These are phyloP conservation scores for Polypterus senegalus DNA, from an alignment of 2,113 vertebrate genomes.

Conservation along the genomic window DNA sequence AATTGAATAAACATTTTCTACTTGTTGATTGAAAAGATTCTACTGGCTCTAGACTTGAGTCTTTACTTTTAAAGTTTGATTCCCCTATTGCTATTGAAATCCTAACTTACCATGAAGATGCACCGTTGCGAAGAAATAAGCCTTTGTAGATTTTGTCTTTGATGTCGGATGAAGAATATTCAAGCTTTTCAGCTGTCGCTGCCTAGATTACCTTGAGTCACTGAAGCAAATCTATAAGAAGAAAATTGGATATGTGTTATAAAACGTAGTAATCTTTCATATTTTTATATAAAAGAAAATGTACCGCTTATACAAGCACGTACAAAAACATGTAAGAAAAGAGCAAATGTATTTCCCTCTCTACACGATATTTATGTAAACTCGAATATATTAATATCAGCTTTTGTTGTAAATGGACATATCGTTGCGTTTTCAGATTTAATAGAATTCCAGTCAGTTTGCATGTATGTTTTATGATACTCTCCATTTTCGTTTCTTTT, in stretches of 20 bases:
- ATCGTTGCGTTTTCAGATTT: no score
- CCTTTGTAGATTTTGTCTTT: conserved; percentile 87
- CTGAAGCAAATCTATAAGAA: conserved; percentile 67
- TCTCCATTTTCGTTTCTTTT: no score
- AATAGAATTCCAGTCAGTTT: no score
- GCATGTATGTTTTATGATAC: no score
- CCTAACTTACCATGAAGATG: conserved; percentile 99
- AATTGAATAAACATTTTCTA: conserved; percentile 81
- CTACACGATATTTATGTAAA: no score
- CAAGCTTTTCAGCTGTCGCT: conserved; percentile 73
- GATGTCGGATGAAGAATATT: conserved; percentile 87
- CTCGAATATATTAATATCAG: no score
- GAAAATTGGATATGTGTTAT: conserved; percentile 36
- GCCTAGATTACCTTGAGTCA: conserved; percentile 73
- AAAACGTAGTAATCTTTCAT: no score
- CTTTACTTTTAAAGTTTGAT: conserved; percentile 96
- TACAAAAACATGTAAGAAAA: no score
- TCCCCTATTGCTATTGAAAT: conserved; percentile 97
- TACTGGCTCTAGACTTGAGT: conserved; percentile 72
- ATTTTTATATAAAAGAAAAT: no score
- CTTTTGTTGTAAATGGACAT: no score
- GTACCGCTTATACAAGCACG: no score
- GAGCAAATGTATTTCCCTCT: no score
- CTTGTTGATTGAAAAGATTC: conserved; percentile 71
- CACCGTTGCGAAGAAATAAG: conserved; percentile 91